Evolutionary conservation across 2,888 invertebrate genomes (phyloP).

Genomic region (Mactromeris polynyma): DNA sequence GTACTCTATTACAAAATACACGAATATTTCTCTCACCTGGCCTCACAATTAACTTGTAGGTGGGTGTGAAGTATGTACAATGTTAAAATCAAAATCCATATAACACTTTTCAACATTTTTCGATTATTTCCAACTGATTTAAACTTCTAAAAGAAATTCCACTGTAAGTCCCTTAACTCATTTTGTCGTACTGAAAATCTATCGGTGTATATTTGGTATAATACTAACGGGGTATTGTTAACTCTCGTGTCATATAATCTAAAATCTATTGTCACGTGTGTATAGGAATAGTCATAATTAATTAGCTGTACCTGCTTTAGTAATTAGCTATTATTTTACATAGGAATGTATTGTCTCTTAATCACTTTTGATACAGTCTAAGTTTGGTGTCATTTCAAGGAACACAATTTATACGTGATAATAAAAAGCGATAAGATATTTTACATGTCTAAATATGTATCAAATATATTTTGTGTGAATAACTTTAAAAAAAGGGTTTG

Average conservation of each 20-base stretch:
- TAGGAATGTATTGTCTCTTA: background rate
- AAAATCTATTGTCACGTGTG: conserved; percentile 2
- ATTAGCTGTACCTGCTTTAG: background rate
- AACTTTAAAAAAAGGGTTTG: background rate
- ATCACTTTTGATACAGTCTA: conserved; percentile 8
- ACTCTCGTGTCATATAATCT: background rate
- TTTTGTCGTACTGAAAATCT: conserved; percentile 12
- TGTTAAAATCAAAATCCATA: conserved; percentile 22
- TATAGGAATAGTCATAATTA: conserved; percentile 13
- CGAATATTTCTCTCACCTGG: conserved; percentile 6
- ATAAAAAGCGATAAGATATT: background rate
- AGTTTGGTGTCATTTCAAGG: background rate
- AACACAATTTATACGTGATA: background rate
- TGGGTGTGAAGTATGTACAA: conserved; percentile 5
- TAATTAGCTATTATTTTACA: conserved; percentile 2
- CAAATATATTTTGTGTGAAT: background rate
- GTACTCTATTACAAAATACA: background rate
- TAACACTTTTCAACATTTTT: conserved; percentile 18
- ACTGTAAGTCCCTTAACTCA: conserved; percentile 34
- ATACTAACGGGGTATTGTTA: conserved; percentile 34
- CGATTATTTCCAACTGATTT: conserved; percentile 4
- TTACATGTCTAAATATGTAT: background rate
- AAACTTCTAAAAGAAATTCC: conserved; percentile 8
- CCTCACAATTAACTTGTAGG: background rate
- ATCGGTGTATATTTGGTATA: conserved; percentile 12